Conservation (phyloP, 2,797 vertebrate genomes). For the Myripristis jacobus region DNA sequence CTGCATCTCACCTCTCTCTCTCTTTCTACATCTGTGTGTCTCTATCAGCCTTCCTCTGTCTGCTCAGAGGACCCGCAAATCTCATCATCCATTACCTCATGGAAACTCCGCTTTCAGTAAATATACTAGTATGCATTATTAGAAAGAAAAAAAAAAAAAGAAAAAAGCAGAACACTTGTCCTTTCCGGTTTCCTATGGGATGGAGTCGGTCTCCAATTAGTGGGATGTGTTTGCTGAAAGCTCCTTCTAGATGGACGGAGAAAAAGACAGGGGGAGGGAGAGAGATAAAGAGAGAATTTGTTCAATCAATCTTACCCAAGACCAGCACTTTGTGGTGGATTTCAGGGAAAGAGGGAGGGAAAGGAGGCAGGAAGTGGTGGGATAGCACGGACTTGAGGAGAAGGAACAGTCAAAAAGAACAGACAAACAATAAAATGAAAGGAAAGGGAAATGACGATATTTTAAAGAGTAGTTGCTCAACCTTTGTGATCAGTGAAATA, state of each 20-base stretch:
- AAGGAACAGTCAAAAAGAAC: slow-evolving; percentile 11
- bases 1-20: slow-evolving; percentile 2
- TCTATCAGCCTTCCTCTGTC: slow-evolving; percentile 11
- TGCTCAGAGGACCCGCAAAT: neutral
- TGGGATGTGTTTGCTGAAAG: slow-evolving; percentile 58
- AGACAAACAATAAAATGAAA: slow-evolving; percentile 9
- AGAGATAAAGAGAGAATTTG: slow-evolving; percentile 48
- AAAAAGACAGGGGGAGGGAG: neutral
- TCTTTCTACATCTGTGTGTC: slow-evolving; percentile 12
- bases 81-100: slow-evolving; percentile 9
- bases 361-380: slow-evolving; percentile 58
- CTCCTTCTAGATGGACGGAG: slow-evolving; percentile 30
- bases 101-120: slow-evolving; percentile 27
- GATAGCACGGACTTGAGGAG: slow-evolving; percentile 27
- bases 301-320: slow-evolving; percentile 52
- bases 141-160: neutral
- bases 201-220: slow-evolving; percentile 54
- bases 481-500: slow-evolving; percentile 1
- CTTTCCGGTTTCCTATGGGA: slow-evolving; percentile 48
- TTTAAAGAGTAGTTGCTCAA: neutral
- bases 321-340: slow-evolving; percentile 63
- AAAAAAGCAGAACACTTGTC: slow-evolving; percentile 9
- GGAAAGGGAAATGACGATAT: slow-evolving; percentile 5
- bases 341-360: slow-evolving; percentile 44
- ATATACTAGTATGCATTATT: slow-evolving; percentile 6